phyloP scores from a whole-genome alignment of 2,797 vertebrate genomes.

The Urocyon cinereoargenteus region DNA sequence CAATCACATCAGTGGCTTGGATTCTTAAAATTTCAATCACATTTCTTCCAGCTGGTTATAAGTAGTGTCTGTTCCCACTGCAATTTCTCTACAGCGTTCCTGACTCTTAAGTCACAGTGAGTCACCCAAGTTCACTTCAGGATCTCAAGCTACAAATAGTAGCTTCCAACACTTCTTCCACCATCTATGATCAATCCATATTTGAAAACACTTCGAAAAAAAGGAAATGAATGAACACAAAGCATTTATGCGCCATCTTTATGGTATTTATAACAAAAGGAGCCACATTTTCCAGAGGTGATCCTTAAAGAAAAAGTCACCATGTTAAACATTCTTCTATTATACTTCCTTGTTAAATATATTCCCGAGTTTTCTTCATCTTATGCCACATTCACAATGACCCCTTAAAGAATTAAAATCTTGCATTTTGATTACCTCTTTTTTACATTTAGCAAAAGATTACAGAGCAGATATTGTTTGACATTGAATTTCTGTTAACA shows the following conservation, averaged over 20 bases:
- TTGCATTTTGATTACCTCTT: slow-evolving; percentile 82
- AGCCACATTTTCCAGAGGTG: neutral
- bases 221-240: slow-evolving; percentile 53
- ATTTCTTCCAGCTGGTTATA: neutral
- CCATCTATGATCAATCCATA: neutral
- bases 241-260: neutral
- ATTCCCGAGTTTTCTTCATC: slow-evolving; percentile 75
- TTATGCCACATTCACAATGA: slow-evolving; percentile 69
- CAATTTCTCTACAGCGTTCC: slow-evolving; percentile 13
- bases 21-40: slow-evolving; percentile 35
- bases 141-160: neutral
- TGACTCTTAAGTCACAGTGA: neutral
- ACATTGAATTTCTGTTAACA: slow-evolving; percentile 83
- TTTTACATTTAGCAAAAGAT: slow-evolving; percentile 73
- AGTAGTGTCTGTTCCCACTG: neutral
- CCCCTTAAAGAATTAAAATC: slow-evolving; percentile 82
- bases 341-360: slow-evolving; percentile 64
- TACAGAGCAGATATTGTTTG: slow-evolving; percentile 83
- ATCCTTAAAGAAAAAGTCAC: slow-evolving; percentile 52
- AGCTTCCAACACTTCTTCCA: neutral
- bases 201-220: neutral
- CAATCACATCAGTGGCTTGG: neutral
- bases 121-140: slow-evolving; percentile 3
- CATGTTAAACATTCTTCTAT: slow-evolving; percentile 18
- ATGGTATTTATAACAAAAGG: neutral